A percentile compares a stretch with the other conserved stretches of the same genome.
Evolutionary conservation across 1,140 invertebrate species (phyloP).

Genomic region (Zeugodacus cucurbitae): DNA sequence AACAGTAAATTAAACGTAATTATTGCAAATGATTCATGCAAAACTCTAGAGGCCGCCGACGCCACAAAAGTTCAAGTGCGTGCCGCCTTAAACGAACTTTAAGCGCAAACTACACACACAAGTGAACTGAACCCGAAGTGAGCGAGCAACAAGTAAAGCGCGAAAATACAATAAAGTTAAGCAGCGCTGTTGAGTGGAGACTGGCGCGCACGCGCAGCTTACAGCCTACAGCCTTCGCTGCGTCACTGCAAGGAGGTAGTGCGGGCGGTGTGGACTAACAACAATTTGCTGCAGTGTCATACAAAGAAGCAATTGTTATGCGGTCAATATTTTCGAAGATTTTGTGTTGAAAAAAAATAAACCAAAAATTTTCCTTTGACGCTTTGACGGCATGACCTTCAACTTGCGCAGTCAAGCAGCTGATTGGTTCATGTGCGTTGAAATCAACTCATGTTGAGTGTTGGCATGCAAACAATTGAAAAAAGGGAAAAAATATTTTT

Average conservation of each 20-base stretch:
- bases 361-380: neutral
- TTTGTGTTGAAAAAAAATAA: too few relatives aligned
- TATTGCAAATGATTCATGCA: conserved; percentile 12
- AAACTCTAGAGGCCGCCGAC: neutral
- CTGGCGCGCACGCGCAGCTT: neutral
- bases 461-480: neutral
- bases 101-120: neutral
- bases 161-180: neutral
- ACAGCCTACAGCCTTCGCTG: neutral
- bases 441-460: neutral
- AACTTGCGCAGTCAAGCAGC: conserved; percentile 18
- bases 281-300: neutral
- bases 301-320: neutral
- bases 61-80: conserved; percentile 13
- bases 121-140: neutral
- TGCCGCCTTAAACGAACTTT: neutral
- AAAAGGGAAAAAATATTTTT: neutral
- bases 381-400: neutral
- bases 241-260: neutral
- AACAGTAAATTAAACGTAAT: neutral
- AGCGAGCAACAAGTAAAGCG: neutral
- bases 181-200: neutral
- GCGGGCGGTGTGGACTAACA: neutral
- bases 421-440: neutral
- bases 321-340: too few relatives aligned